A percentile compares a stretch with the other conserved stretches of the same genome.
Evolutionary conservation across 1,140 invertebrate species (phyloP).

Genomic region (Megalonaias nervosa): DNA sequence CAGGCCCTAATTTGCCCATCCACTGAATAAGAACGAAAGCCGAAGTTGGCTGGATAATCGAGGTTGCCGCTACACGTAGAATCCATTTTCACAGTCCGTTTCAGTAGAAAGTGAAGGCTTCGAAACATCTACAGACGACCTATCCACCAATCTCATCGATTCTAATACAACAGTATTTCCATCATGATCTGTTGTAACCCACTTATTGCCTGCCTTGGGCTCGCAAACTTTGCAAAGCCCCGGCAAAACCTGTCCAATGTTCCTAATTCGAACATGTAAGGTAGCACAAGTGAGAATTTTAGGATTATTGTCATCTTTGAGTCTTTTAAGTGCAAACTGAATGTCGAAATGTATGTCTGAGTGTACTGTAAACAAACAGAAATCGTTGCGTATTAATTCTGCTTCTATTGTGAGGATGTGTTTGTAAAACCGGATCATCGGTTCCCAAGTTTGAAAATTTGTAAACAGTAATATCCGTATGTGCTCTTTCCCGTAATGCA

Average conservation of each 20-base stretch:
- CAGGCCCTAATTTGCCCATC: no score
- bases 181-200: constrained; percentile 64
- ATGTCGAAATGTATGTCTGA: constrained; percentile 58
- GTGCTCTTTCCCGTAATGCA: constrained; percentile 66
- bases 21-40: no score
- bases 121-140: no score
- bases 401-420: constrained; percentile 57
- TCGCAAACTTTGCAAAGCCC: constrained; percentile 63
- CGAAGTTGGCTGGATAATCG: no score
- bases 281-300: constrained; percentile 42
- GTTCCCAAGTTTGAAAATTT: constrained; percentile 55
- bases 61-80: no score
- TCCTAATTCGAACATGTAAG: constrained; percentile 57
- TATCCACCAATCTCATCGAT: constrained; percentile 25
- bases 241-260: constrained; percentile 59
- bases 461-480: constrained; percentile 59
- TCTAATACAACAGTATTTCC: constrained; percentile 59
- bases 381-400: constrained; percentile 54
- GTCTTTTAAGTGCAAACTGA: constrained; percentile 63
- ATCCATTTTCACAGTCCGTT: no score
- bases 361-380: constrained; percentile 63
- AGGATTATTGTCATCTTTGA: constrained; percentile 39
- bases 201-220: constrained; percentile 55
- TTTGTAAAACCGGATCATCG: constrained; percentile 63
- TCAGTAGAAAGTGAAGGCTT: no score